phyloP scores from a whole-genome alignment of 2,888 invertebrate species.

The Patella depressa region DNA sequence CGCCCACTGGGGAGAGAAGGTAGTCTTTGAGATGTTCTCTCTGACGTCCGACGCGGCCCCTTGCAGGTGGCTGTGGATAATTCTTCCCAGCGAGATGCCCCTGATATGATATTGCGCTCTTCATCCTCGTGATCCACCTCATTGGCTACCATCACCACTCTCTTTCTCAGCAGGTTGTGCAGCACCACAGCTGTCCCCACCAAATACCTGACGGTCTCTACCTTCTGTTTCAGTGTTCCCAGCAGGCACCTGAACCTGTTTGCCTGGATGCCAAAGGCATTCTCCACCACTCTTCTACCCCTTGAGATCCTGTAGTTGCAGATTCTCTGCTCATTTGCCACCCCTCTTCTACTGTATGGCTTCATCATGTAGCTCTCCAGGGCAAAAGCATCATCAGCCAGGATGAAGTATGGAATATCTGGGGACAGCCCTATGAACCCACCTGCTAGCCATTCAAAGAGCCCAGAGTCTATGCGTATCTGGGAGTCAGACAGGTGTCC shows the following conservation, averaged over 20 bases:
- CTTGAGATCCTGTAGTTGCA: constrained; percentile 15
- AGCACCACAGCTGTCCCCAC: neutral
- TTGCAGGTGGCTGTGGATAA: too few relatives aligned
- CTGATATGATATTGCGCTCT: neutral
- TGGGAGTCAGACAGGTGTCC: too few relatives aligned
- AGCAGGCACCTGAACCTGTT: constrained; percentile 20
- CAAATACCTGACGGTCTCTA: neutral
- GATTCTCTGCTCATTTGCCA: constrained; percentile 24
- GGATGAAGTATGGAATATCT: constrained; percentile 25
- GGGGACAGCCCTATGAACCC: too few relatives aligned
- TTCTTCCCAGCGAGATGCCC: too few relatives aligned
- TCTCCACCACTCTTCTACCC: constrained; percentile 9
- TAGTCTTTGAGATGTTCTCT: too few relatives aligned
- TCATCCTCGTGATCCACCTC: neutral
- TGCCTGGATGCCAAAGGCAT: constrained; percentile 19
- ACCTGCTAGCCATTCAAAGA: too few relatives aligned
- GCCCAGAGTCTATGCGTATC: too few relatives aligned
- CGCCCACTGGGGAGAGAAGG: too few relatives aligned
- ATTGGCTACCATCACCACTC: too few relatives aligned
- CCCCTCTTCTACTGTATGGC: constrained; percentile 28
- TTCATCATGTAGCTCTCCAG: constrained; percentile 39
- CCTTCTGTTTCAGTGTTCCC: constrained; percentile 12
- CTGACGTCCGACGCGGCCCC: too few relatives aligned
- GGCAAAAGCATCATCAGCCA: constrained; percentile 38
- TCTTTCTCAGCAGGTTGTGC: neutral